Conservation (phyloP, 1,140 invertebrate species). For the Zelostemma sp. region DNA sequence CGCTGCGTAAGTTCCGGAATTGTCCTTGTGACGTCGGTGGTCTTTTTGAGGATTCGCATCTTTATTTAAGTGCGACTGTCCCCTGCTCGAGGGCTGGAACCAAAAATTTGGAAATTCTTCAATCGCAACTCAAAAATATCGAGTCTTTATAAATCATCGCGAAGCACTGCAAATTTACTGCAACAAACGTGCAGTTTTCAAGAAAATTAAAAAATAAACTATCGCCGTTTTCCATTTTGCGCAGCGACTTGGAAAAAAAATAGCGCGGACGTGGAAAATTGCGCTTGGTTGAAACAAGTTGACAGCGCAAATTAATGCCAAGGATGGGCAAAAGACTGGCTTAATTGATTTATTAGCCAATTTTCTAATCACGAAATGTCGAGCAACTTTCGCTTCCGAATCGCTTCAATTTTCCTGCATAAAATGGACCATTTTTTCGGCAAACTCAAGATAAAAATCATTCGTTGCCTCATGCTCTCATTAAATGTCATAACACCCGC, state of each 20-base stretch:
- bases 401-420: too few relatives aligned
- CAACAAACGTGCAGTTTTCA: neutral
- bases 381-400: neutral
- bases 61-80: constrained; percentile 27
- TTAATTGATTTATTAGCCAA: neutral
- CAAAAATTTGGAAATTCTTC: constrained; percentile 23
- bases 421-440: too few relatives aligned
- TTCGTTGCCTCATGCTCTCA: too few relatives aligned
- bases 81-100: constrained; percentile 56
- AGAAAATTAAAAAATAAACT: too few relatives aligned
- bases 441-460: too few relatives aligned
- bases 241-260: neutral
- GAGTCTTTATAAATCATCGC: too few relatives aligned
- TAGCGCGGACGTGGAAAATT: neutral
- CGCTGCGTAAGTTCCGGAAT: constrained; percentile 42
- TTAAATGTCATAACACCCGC: too few relatives aligned
- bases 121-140: neutral
- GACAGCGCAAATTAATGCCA: constrained; percentile 1
- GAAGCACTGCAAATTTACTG: too few relatives aligned
- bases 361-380: neutral
- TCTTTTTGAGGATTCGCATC: constrained; percentile 27
- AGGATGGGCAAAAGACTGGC: neutral
- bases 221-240: too few relatives aligned
- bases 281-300: neutral
- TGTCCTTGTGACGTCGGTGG: constrained; percentile 49